phyloP scores from a whole-genome alignment of 2,888 invertebrate genomes.

The Aproaerema taeniolella region DNA sequence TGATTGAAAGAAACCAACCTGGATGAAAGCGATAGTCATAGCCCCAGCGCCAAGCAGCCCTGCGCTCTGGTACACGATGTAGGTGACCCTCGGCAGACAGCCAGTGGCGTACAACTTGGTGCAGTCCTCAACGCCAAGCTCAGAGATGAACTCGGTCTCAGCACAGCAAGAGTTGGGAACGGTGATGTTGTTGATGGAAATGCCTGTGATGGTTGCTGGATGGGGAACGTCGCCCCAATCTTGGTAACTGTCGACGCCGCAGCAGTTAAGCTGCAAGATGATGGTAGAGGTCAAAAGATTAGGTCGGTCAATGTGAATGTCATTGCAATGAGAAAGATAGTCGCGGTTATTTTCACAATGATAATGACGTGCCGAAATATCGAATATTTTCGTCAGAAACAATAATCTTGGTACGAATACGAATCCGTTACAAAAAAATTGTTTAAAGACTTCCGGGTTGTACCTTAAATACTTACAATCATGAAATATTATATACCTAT shows the following conservation, averaged over 20 bases:
- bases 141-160: conserved; percentile 32
- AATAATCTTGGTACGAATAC: too few relatives aligned
- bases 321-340: too few relatives aligned
- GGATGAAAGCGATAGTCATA: conserved; percentile 87
- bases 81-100: conserved; percentile 78
- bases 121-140: conserved; percentile 40
- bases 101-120: conserved; percentile 70
- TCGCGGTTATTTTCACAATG: too few relatives aligned
- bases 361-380: too few relatives aligned
- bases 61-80: conserved; percentile 82
- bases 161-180: conserved; percentile 81
- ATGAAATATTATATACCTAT: too few relatives aligned
- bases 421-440: too few relatives aligned
- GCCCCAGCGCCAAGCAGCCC: conserved; percentile 85
- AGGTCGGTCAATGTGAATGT: too few relatives aligned
- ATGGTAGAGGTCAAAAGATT: not conserved
- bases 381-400: too few relatives aligned
- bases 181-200: conserved; percentile 53
- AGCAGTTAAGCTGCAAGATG: conserved; percentile 79
- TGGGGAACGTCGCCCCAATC: conserved; percentile 76
- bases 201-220: conserved; percentile 36
- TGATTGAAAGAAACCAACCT: conserved; percentile 74
- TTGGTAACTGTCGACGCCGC: conserved; percentile 78
- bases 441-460: too few relatives aligned
- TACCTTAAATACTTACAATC: too few relatives aligned